Evolutionary conservation across 2,797 vertebrate genomes (phyloP).

Genomic region (Pseudocheirus occidentalis): DNA sequence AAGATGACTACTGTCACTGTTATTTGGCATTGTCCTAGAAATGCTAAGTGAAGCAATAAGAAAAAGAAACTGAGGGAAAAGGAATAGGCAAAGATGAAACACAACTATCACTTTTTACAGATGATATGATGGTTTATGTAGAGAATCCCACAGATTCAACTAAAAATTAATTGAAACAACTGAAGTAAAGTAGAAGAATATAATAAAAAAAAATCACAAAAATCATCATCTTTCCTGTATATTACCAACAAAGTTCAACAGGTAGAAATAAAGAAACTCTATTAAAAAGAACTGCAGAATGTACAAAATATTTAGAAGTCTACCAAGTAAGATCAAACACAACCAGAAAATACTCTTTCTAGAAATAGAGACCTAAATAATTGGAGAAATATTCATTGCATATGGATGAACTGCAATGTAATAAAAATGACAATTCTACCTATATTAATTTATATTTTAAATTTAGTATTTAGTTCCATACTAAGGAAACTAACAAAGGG

Average conservation of each 20-base stretch:
- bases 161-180: background rate
- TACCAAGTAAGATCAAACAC: background rate
- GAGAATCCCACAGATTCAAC: background rate
- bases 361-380: background rate
- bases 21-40: background rate
- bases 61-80: background rate
- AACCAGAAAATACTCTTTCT: background rate
- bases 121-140: background rate
- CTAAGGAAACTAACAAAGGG: background rate
- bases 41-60: background rate
- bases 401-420: background rate
- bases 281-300: background rate
- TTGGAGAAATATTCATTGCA: background rate
- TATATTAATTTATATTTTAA: background rate
- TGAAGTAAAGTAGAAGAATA: background rate
- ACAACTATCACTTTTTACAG: background rate
- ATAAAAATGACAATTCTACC: background rate
- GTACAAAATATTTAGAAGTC: background rate
- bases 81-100: background rate
- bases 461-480: background rate
- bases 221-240: background rate
- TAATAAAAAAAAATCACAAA: background rate
- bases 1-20: background rate
- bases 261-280: background rate
- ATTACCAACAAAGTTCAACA: background rate